Conservation (phyloP, 2,797 vertebrate species). For the Myotis findleyi region DNA sequence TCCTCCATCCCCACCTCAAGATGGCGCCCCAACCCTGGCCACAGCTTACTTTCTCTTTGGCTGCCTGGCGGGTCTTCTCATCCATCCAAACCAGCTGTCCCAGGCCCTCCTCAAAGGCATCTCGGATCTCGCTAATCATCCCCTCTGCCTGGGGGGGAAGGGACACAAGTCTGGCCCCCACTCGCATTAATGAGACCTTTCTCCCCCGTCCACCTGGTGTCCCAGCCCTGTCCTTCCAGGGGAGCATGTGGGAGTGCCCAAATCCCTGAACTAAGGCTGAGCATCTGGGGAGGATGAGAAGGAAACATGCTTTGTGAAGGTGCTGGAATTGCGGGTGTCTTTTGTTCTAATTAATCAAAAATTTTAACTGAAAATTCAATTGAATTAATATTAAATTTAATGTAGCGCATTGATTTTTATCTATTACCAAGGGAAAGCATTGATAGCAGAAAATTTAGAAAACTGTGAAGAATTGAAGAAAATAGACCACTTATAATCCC, state of each 20-base stretch:
- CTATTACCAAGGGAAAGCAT: slow-evolving; percentile 29
- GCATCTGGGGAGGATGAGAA: neutral
- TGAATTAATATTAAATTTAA: slow-evolving; percentile 38
- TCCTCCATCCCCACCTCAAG: slow-evolving; percentile 64
- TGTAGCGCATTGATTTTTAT: neutral
- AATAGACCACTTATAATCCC: neutral
- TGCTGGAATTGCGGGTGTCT: neutral
- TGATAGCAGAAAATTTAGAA: slow-evolving; percentile 37
- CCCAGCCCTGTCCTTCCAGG: neutral
- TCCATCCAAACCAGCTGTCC: slow-evolving; percentile 96
- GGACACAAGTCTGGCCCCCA: neutral
- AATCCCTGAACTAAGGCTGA: neutral
- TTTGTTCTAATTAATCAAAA: slow-evolving; percentile 39
- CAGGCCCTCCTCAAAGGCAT: slow-evolving; percentile 94
- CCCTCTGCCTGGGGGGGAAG: slow-evolving; percentile 91
- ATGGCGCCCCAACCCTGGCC: slow-evolving; percentile 58
- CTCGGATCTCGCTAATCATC: slow-evolving; percentile 96
- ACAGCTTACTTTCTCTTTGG: slow-evolving; percentile 94
- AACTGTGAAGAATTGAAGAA: neutral
- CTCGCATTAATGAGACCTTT: neutral
- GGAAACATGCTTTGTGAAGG: neutral
- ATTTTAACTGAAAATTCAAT: neutral
- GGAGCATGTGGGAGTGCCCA: neutral
- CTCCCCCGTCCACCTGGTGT: rapidly evolving
- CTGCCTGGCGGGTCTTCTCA: slow-evolving; percentile 92